Evolutionary conservation across 2,797 vertebrate genomes (phyloP).

Genomic region (Vipera latastei): DNA sequence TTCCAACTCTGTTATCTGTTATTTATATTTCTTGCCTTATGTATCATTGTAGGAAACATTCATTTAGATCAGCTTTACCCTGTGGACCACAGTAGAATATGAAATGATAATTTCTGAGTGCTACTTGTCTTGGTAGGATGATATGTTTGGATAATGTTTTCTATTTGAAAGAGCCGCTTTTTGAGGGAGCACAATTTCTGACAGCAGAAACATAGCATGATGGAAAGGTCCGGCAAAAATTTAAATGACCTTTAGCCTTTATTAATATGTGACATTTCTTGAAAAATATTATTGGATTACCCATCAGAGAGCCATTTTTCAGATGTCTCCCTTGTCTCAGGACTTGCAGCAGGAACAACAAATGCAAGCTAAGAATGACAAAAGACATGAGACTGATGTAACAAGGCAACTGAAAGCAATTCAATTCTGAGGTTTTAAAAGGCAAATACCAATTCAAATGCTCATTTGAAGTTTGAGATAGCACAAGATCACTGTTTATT

Average conservation of each 20-base stretch:
- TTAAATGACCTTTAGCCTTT: conserved; percentile 49
- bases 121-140: conserved; percentile 36
- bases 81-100: not conserved
- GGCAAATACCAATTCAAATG: not conserved
- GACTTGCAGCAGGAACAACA: conserved; percentile 29
- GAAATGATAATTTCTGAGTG: conserved; percentile 36
- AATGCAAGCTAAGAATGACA: not conserved
- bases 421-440: not conserved
- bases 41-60: not conserved
- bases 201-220: conserved; percentile 47
- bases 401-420: not conserved
- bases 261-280: conserved; percentile 61
- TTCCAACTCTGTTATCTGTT: no score
- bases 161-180: conserved; percentile 36
- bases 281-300: conserved; percentile 48
- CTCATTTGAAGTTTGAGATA: not conserved
- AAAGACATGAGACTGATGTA: not conserved
- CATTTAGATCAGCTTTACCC: not conserved
- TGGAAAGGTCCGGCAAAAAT: conserved; percentile 48
- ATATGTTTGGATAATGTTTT: not conserved
- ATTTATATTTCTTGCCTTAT: not conserved
- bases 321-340: not conserved
- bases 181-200: conserved; percentile 45
- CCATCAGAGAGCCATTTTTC: conserved; percentile 47
- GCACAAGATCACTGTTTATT: not conserved